These are phyloP conservation scores for Meganola albula DNA, from an alignment of 2,888 invertebrate genomes.

Conservation along the genomic window DNA sequence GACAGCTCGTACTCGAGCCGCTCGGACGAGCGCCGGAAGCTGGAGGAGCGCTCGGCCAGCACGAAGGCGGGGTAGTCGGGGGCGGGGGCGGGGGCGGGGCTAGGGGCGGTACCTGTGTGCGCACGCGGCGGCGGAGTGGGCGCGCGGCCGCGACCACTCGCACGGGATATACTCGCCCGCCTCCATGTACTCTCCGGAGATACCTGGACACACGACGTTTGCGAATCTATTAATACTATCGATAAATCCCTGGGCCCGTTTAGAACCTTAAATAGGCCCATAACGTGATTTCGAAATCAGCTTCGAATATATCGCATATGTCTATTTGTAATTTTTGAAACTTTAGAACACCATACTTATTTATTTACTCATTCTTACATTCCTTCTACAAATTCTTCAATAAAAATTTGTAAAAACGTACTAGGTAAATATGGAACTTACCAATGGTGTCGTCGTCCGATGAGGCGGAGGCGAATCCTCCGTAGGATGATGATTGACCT, in stretches of 20 bases:
- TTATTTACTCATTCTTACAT: too few relatives aligned
- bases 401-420: too few relatives aligned
- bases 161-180: slow-evolving; percentile 60
- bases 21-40: slow-evolving; percentile 64
- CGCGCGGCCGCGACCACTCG: slow-evolving; percentile 64
- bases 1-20: slow-evolving; percentile 78
- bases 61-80: slow-evolving; percentile 71
- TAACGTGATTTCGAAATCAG: too few relatives aligned
- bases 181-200: slow-evolving; percentile 77
- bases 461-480: slow-evolving; percentile 78
- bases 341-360: too few relatives aligned
- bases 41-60: slow-evolving; percentile 63
- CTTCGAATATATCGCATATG: too few relatives aligned
- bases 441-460: slow-evolving; percentile 78
- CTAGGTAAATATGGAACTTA: slow-evolving; percentile 28
- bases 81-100: slow-evolving; percentile 45
- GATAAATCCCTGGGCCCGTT: too few relatives aligned
- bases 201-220: slow-evolving; percentile 50
- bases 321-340: too few relatives aligned
- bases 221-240: too few relatives aligned
- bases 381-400: too few relatives aligned
- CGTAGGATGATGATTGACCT: slow-evolving; percentile 78
- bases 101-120: slow-evolving; percentile 32
- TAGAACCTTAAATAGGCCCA: too few relatives aligned
- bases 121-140: slow-evolving; percentile 74